Conservation (phyloP, 2,113 vertebrate genomes). For the Psilopogon haemacephalus region DNA sequence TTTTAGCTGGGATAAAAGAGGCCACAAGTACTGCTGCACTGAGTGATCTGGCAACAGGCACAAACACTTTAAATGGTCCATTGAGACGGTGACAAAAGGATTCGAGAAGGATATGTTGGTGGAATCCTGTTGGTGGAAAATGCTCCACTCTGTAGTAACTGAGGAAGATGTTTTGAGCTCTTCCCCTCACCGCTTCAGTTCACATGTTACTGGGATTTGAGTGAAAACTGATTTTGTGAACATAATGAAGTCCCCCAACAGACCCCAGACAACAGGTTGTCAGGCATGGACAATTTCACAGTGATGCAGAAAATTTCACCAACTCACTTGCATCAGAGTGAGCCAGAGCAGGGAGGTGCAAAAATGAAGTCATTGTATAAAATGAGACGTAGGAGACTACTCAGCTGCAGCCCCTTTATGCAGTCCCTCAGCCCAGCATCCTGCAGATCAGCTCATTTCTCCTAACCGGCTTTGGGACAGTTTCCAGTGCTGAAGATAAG, state of each 20-base stretch:
- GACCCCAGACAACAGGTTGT: background rate
- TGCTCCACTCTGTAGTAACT: background rate
- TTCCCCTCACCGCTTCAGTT: background rate
- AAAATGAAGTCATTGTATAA: background rate
- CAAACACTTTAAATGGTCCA: background rate
- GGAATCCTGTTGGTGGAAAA: background rate
- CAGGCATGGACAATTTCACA: background rate
- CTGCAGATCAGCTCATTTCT: background rate
- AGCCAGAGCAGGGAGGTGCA: background rate
- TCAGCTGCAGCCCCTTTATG: background rate
- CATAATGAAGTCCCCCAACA: background rate
- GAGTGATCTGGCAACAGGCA: conserved; percentile 1
- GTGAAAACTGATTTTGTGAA: background rate
- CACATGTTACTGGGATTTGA: background rate
- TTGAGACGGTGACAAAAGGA: background rate
- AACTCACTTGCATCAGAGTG: background rate
- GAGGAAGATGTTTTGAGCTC: background rate
- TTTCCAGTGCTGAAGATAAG: background rate
- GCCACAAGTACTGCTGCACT: background rate
- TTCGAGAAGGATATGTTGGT: background rate
- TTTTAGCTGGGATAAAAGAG: conserved; percentile 10
- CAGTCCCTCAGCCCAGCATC: background rate
- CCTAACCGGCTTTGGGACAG: background rate
- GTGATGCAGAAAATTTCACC: background rate
- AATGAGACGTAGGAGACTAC: background rate